Evolutionary conservation across 2,113 vertebrate genomes (phyloP).

Genomic region (Oreochromis niloticus): DNA sequence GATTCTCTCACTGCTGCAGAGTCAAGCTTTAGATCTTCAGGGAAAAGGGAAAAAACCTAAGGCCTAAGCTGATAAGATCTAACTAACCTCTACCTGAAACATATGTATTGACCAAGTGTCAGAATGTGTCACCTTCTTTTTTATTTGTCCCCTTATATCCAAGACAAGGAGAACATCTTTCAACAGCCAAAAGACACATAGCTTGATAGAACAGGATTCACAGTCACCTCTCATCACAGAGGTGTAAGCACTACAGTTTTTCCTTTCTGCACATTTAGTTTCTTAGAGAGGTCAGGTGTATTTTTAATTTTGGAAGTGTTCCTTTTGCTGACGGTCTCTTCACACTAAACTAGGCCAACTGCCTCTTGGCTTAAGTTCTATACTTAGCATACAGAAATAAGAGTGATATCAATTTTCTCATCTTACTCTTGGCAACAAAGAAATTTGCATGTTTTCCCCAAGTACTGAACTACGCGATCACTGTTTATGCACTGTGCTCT

Average conservation of each 20-base stretch:
- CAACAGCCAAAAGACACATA: background rate
- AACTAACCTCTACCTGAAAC: background rate
- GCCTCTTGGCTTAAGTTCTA: background rate
- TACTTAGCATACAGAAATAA: background rate
- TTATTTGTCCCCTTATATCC: background rate
- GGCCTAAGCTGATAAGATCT: background rate
- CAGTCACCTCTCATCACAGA: background rate
- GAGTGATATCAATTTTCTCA: background rate
- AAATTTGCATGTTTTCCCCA: background rate
- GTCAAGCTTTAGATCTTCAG: background rate
- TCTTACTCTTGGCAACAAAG: background rate
- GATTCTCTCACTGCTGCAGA: background rate
- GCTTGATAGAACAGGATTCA: background rate
- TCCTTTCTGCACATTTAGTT: background rate
- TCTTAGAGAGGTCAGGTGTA: background rate
- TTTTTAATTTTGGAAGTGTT: background rate
- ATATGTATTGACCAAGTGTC: background rate
- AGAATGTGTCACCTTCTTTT: background rate
- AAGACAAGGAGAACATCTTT: background rate
- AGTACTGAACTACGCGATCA: accelerated
- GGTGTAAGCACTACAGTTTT: background rate
- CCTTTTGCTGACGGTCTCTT: background rate
- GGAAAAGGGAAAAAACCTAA: background rate
- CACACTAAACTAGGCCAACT: background rate
- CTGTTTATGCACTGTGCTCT: background rate